These are phyloP conservation scores for Cheilosia impressa DNA, from an alignment of 2,888 invertebrate species.

Conservation along the genomic window DNA sequence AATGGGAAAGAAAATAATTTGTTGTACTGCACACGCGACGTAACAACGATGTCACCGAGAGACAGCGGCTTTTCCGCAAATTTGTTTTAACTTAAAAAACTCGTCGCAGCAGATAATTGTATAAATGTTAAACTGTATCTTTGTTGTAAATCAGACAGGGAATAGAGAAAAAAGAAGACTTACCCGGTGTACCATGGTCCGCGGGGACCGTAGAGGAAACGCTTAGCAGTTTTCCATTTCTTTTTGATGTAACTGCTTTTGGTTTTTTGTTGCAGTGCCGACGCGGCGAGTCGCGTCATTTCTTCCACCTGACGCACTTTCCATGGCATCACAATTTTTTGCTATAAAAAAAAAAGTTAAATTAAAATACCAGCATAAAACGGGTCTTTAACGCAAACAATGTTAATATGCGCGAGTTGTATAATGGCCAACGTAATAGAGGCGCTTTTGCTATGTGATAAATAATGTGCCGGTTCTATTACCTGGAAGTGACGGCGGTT, in stretches of 20 bases:
- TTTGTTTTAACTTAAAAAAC: constrained; percentile 7
- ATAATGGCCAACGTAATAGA: constrained; percentile 15
- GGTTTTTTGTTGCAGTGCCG: constrained; percentile 84
- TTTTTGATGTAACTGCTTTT: constrained; percentile 84
- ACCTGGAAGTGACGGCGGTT: constrained; percentile 86
- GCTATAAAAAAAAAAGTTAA: constrained; percentile 79
- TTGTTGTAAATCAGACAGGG: constrained; percentile 1
- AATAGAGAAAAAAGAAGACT: constrained; percentile 70
- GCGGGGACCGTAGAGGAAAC: constrained; percentile 85
- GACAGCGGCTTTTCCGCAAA: constrained; percentile 43
- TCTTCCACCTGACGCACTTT: constrained; percentile 84
- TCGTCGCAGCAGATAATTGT: constrained; percentile 41
- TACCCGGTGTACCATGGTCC: constrained; percentile 84
- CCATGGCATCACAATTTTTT: constrained; percentile 85
- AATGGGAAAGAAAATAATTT: not conserved
- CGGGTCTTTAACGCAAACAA: constrained; percentile 30
- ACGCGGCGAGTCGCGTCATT: constrained; percentile 84
- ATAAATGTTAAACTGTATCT: constrained; percentile 40
- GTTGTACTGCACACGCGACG: constrained; percentile 35
- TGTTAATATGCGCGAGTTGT: constrained; percentile 26
- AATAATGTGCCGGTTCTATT: constrained; percentile 23
- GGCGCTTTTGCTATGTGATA: not conserved
- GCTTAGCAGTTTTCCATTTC: constrained; percentile 85
- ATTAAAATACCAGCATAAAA: constrained; percentile 48
- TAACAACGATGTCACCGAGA: constrained; percentile 39